Percentiles rank a stretch among this genome's conserved stretches.
phyloP scores from a whole-genome alignment of 2,888 invertebrate species.

The Scaptomyza reducta region DNA sequence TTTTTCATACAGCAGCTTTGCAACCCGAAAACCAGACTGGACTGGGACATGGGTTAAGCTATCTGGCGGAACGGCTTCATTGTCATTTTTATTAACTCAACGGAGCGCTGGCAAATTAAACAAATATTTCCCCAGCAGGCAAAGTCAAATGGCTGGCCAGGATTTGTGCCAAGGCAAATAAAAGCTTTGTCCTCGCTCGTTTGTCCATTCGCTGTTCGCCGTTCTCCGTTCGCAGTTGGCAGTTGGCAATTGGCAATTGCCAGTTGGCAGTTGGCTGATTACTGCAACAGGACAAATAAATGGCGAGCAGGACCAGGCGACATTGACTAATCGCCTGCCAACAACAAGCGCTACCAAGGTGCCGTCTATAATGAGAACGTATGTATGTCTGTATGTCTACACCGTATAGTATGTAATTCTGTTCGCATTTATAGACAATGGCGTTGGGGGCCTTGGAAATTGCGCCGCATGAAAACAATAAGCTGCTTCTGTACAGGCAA shows the following conservation, averaged over 20 bases:
- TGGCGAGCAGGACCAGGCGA: constrained; percentile 22
- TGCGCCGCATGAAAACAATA: constrained; percentile 54
- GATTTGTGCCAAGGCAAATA: constrained; percentile 74
- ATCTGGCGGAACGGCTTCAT: constrained; percentile 63
- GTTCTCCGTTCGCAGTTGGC: background rate
- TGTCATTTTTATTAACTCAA: constrained; percentile 78
- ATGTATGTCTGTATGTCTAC: constrained; percentile 19
- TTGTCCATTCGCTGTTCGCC: background rate
- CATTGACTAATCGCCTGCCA: constrained; percentile 61
- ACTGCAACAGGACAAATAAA: constrained; percentile 70
- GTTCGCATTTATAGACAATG: background rate
- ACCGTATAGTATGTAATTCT: constrained; percentile 1
- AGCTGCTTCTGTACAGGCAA: constrained; percentile 44
- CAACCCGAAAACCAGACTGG: background rate
- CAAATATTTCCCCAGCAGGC: constrained; percentile 75
- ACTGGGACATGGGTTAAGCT: constrained; percentile 1
- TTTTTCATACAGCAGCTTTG: background rate
- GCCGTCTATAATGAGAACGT: constrained; percentile 56
- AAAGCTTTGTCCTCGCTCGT: constrained; percentile 33
- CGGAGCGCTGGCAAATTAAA: constrained; percentile 68
- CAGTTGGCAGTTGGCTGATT: constrained; percentile 62
- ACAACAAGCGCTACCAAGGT: constrained; percentile 39
- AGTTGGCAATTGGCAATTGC: constrained; percentile 6
- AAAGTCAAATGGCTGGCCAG: constrained; percentile 65
- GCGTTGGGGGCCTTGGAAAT: constrained; percentile 12